Evolutionary conservation across 2,888 invertebrate species (phyloP), one percentile per base, ranked within the genome.

Genomic region (Scrobipalpa atriplicella): DNA sequence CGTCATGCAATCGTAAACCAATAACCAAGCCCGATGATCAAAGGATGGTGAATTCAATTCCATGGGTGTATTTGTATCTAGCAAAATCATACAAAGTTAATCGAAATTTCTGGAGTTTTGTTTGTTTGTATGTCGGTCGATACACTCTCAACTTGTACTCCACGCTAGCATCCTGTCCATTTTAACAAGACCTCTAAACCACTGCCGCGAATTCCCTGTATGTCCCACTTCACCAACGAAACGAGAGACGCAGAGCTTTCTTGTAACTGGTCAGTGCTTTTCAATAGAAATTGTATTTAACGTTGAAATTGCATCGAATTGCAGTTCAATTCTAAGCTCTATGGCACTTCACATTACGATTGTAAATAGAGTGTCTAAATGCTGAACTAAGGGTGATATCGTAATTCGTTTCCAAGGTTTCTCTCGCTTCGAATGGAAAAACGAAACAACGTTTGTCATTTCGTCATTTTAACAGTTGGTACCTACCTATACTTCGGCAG

Each of bases 131-230:
- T 29, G 29, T 29, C 2, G 2, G 29, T 29, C 29, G 5, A 29
- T 29, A 29, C 29, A 16, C 19, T 47, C 51, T 21, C 70, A 9
- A 1, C 65, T 77, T 73, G 66, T 1, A 47, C 62, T 66, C 39
- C 36, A 68, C 64, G 11, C 0, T 0, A 41, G 19, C 21, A 62
- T 69, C 63, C 52, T 54, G 68, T 66, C 81, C 78, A 77, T 39
- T 68, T n/a, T 66, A 69, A 65, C 65, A 67, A 70, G 82, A 78
- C 69, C 80, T 69, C 76, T 76, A 79, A 80, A 70, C 66, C 73
- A 69, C 69, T 73, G 72, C 71, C 72, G 71, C 72, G 75, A 72
- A 54, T 63, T 60, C 64, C 52, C 62, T 9, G 10, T 58, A 21
- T 52, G 62, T 64, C 47, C 18, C 21, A 47, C n/a, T 65, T 60